Conservation (phyloP, 2,888 invertebrate species). For the Rhagophthalmus giganteus region DNA sequence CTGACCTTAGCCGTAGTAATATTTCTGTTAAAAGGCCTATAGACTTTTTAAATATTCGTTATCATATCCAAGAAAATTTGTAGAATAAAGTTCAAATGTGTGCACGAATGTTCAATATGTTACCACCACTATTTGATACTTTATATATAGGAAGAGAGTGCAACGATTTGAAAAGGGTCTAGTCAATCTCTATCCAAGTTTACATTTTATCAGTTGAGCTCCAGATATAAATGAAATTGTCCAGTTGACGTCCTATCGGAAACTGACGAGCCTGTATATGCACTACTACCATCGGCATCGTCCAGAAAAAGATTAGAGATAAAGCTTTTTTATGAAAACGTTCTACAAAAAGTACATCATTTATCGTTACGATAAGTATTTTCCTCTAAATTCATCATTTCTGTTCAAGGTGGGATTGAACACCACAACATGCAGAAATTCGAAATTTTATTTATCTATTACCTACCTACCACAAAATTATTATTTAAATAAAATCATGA, state of each 20-base stretch:
- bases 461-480: too few relatives aligned
- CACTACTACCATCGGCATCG: conserved; percentile 17
- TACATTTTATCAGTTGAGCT: conserved; percentile 21
- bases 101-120: conserved; percentile 21
- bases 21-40: conserved; percentile 6
- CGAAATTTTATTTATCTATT: too few relatives aligned
- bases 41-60: conserved; percentile 9
- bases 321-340: conserved; percentile 19
- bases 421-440: too few relatives aligned
- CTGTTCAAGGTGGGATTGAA: too few relatives aligned
- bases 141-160: conserved; percentile 19
- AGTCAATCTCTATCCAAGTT: conserved; percentile 20
- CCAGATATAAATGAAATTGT: conserved; percentile 22
- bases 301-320: conserved; percentile 19
- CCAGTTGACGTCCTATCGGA: conserved; percentile 15
- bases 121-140: conserved; percentile 22
- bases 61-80: conserved; percentile 6
- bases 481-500: too few relatives aligned
- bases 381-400: conserved; percentile 20
- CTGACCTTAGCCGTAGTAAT: conserved; percentile 8
- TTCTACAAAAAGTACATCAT: conserved; percentile 17
- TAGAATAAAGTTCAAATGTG: conserved; percentile 18
- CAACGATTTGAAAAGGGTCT: conserved; percentile 24
- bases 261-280: conserved; percentile 9
- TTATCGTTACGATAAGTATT: conserved; percentile 17